Evolutionary conservation across 1,140 invertebrate species (phyloP), one percentile per base, ranked within the genome.

Genomic region (Sweltsa coloradensis): DNA sequence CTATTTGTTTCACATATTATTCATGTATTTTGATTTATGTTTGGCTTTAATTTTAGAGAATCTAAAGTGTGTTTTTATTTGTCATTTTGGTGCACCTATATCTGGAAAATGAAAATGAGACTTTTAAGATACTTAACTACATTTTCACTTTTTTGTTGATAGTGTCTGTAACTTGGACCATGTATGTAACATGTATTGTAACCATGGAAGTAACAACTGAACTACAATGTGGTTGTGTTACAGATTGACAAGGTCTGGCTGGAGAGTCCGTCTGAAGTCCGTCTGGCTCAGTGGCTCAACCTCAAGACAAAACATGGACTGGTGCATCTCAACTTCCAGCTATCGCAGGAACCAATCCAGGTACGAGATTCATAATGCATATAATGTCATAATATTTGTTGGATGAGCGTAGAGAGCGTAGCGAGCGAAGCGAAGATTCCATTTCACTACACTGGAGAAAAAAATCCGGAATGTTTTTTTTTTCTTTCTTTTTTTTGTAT

Each of bases 221-320:
- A 31, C 14, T 31, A 37, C 22, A 37, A 37, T 37, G 16, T 31
- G 16, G 5, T 37, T 44, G 36, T 41, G 57, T 60, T 56, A 27
- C 50, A 78, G 77, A 71, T 78, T 49, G 56, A 65, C 3, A 63
- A 67, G 52, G 62, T 80, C n/a, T 72, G 65, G 62, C 71, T 82
- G 3, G 68, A 73, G 55, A 76, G 76, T 59, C 77, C 79, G 6
- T 65, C 69, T 16, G 67, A 68, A 26, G 62, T 75, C 0, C 61
- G 71, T 36, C 68, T 81, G 0, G 69, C 67, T 2, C 73, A 78
- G 47, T 81, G 75, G 76, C 64, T 65, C 4, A 69, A 79, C 52
- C 57, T 74, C 1, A 63, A 55, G 18, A 68, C 67, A 0, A 61
- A 67, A 22, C 58, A 65, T 11, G 77, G 76, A 41, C 65, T 79